Base-by-base conservation (phyloP, 2,888 invertebrate species). In the Leucozona laternaria region DNA sequence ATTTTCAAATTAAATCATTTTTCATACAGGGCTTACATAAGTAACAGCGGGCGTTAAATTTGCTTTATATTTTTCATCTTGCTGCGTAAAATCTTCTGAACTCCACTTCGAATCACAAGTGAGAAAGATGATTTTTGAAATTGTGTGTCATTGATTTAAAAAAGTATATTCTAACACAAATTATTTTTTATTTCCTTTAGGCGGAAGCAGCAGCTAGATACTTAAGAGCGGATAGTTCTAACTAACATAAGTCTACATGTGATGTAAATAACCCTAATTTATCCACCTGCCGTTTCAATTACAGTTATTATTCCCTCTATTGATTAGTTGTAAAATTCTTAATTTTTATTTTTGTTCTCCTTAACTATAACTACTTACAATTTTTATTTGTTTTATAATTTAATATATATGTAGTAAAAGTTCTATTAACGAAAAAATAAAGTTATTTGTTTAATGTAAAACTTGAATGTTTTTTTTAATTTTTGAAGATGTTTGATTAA, bases 141-240 rank as follows among this genome's bases (percentile, higher is more conserved):
- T 58, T 37, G 13, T 53, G 34, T 31, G 11, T 17, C 17, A 13
- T 10, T 50, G 4, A 34, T 58, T 48, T 28, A 20, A 20, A 13
- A 10, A 17, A n/a, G 4, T 4, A 28, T 60, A 8, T 70, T 68
- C 34, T 66, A 53, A 68, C 53, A 37, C 10, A 2, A 11, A 25
- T 50, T 68, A 50, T 60, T 80, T 75, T 53, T 80, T n/a, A n/a
- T n/a, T 11, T 70, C 45, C 80, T 75, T 28, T 68, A 80, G 80
- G 45, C 60, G 53, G 50, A 25, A 43, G 68, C 68, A 62, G 60
- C 60, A 17, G 22, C 40, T 53, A 79, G 50, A 55, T 43, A 40
- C 34, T 40, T 53, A 45, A 31, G 66, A 20, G 7, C 13, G 70
- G 68, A 25, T 25, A 68, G 25, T 48, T 31, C 25, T 34, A 25